Evolutionary conservation across 2,113 vertebrate species (phyloP), one percentile per base, ranked within the genome.

Genomic region (Chlamydotis undulata): DNA sequence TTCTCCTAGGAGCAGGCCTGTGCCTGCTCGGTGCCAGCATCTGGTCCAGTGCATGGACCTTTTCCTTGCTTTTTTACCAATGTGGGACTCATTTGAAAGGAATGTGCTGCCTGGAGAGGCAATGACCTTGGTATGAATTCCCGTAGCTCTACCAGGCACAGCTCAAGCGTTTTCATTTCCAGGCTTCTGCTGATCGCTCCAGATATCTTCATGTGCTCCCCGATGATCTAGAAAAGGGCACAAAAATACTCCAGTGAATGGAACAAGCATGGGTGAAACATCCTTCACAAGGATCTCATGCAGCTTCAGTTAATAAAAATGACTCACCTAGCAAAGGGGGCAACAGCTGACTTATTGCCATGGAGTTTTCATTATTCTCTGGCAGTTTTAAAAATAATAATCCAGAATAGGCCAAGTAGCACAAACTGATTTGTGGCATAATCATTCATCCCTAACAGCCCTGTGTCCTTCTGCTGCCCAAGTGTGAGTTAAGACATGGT

Each of bases 91-190:
- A 87, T 94, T 84, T 87, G 69, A 43, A 76, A 91, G 61, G 69
- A 93, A 89, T 52, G 10, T 64, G 31, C 29, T 80, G 56, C 56
- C 61, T 10, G 1, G 57, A 91, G 52, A 6, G 9, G 61, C 18
- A 19, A 55, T 94, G 55, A 98, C 98, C 98, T 97, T 94, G 93
- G 93, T 93, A 98, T 47, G 77, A 98, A 98, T 93, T 97, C 84
- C 0, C 86, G 83, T 29, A 98, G 93, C 43, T 96, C 98, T 65
- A 69, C 77, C 35, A 98, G 28, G 37, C 97, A 98, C 87, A 97
- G 79, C 68, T 82, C 91, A 78, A 98, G 94, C 16, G 73, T 95
- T 89, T 96, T 97, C 18, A 12, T 95, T 96, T 97, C 96, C 80
- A 98, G 77, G 31, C 95, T 92, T 28, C 67, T n/a, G 23, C 97